These are phyloP conservation scores for Tursiops truncatus DNA, from an alignment of 2,113 vertebrate species.

Conservation along the genomic window DNA sequence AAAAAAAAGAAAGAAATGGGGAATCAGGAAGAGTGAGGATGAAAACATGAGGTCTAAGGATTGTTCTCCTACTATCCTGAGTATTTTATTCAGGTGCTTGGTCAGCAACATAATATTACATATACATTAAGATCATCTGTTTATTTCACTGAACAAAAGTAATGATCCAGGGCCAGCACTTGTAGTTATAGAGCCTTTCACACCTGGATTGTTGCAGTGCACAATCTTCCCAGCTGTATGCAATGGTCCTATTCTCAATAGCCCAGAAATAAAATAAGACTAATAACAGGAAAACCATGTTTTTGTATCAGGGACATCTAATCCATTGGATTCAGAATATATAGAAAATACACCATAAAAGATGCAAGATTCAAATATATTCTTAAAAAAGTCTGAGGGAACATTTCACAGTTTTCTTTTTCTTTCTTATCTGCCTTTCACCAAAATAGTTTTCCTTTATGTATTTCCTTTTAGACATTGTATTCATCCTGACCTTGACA, in stretches of 20 bases:
- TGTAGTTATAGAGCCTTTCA: background rate
- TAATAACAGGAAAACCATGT: background rate
- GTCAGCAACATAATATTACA: conserved; percentile 40
- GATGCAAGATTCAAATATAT: rapidly evolving
- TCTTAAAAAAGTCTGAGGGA: conserved; percentile 5
- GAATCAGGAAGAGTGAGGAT: background rate
- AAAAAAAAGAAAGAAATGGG: too few species aligned
- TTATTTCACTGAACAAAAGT: background rate
- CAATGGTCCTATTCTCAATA: background rate
- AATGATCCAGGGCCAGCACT: background rate
- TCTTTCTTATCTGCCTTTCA: background rate
- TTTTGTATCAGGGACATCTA: conserved; percentile 45
- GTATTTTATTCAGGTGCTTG: background rate
- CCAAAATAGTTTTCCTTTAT: background rate
- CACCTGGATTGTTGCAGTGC: too few species aligned
- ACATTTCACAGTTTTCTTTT: background rate
- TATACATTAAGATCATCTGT: conserved; percentile 47
- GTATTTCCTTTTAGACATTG: background rate
- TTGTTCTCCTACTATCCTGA: background rate
- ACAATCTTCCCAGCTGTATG: background rate
- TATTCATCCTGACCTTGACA: background rate
- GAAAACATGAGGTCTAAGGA: background rate
- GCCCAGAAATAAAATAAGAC: conserved; percentile 31
- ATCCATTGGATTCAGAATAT: conserved; percentile 7
- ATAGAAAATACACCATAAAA: background rate